Base-by-base conservation (phyloP, 2,888 invertebrate genomes). In the Spialia ferax region DNA sequence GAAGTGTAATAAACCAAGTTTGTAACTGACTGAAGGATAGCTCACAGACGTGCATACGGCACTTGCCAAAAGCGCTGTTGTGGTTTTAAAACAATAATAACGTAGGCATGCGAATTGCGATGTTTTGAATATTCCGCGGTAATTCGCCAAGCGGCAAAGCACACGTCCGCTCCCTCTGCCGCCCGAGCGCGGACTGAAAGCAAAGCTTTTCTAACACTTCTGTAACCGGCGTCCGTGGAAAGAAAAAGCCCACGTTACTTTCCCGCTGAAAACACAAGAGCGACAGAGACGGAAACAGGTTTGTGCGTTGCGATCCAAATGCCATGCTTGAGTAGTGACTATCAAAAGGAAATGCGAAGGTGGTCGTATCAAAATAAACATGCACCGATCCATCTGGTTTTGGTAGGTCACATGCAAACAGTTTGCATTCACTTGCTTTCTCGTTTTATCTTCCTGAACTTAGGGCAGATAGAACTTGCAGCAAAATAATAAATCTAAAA, bases 121-220 rank as follows among this genome's bases (percentile, higher is more conserved):
- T 77, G 76, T 75, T 78, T 72, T 66, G 52, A 71, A 71, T 74
- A 72, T 71, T 74, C 64, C 74, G 75, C 72, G 68, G 62, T 61
- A 69, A 72, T 29, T 70, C 64, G 68, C 59, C 22, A 48, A 61
- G 63, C 67, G 61, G 67, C 42, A 56, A 59, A 60, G 65, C 66
- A 68, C 65, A 83, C 87, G 76, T 82, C 89, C 88, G 82, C 81
- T 73, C 84, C 81, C 82, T 84, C 77, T 78, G 88, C 90, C 91
- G 91, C 90, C 79, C 82, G 75, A 82, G 78, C 90, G 91, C 93
- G 91, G 88, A 92, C 92, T 91, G 87, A 88, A 87, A 77, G 73
- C 78, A 88, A 87, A 77, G 73, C 78, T 74, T 85, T 86, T 78
- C 82, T 79, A 79, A 79, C 79, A 76, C 73, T 76, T 73, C 76